Evolutionary conservation across 1,140 invertebrate genomes (phyloP).

Genomic region (Papilio glaucus): DNA sequence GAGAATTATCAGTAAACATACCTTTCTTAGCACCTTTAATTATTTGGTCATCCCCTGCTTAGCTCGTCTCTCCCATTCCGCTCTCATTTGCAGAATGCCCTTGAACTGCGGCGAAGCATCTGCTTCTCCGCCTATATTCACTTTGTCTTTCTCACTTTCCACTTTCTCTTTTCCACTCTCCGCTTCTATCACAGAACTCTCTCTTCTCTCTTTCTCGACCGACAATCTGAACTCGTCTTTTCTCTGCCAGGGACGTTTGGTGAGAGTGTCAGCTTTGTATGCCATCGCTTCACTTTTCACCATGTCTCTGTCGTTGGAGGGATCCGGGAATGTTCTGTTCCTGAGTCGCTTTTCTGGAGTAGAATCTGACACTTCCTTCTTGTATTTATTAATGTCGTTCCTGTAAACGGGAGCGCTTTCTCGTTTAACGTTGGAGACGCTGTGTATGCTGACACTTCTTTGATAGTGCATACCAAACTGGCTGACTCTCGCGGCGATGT

Average conservation of each 20-base stretch:
- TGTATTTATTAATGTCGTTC: conserved; percentile 77
- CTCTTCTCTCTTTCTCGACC: conserved; percentile 62
- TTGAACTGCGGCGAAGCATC: conserved; percentile 85
- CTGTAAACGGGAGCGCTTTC: conserved; percentile 69
- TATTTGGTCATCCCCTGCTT: conserved; percentile 86
- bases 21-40: conserved; percentile 76
- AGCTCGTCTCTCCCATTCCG: conserved; percentile 89
- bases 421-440: conserved; percentile 67
- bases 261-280: conserved; percentile 76
- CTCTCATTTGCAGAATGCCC: conserved; percentile 88
- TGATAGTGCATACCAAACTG: conserved; percentile 75
- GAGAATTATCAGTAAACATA: conserved; percentile 44
- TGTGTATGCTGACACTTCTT: conserved; percentile 74
- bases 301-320: conserved; percentile 76
- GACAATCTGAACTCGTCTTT: conserved; percentile 69
- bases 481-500: conserved; percentile 74
- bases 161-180: conserved; percentile 64
- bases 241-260: conserved; percentile 75
- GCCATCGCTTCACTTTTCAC: conserved; percentile 73
- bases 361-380: conserved; percentile 81
- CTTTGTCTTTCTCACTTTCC: conserved; percentile 61
- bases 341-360: conserved; percentile 80
- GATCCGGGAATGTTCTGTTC: conserved; percentile 81
- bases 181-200: conserved; percentile 78
- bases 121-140: conserved; percentile 61